Base-by-base conservation (phyloP, 2,113 vertebrate genomes). In the Antigone vipio region DNA sequence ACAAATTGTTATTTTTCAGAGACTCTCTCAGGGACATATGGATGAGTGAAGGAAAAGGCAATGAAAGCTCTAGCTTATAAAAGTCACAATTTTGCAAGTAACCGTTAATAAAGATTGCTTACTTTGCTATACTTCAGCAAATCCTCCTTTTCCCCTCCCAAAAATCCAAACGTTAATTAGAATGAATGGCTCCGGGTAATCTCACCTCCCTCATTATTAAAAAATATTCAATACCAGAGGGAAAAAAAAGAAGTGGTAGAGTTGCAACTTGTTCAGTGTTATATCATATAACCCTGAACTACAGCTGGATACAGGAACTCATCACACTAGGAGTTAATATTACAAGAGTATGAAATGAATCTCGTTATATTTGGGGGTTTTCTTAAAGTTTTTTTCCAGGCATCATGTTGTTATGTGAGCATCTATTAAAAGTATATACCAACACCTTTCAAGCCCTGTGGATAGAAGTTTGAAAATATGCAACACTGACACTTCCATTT, bases 321-420 rank as follows among this genome's bases (percentile, higher is more conserved):
- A 64, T 11, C 47, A 71, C 69, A 63, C 76, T 52, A 50, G 56
- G 49, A 75, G 30, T 86, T 92, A 86, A 71, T 30, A 53, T 56
- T 75, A 58, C 47, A 63, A 4, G 56, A 86, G 29, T 40, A 87
- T 89, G 88, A 95, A 92, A 93, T 92, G 80, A 85, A 67, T 91
- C 74, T 93, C 77, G 21, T 75, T 50, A 47, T 40, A 89, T 87
- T 62, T 60, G 91, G 92, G 91, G 69, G 15, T 87, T 96, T 97
- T 96, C 95, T 95, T 97, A 95, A 97, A 97, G 94, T 55, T 35
- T 71, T 59, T 34, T 69, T 96, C 96, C 95, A 93, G 96, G 97
- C 96, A 96, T 97, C 95, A 15, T 97, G 97, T 97, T 96, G 40
- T 86, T 87, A 93, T 93, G 94, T 95, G 92, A 96, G 53, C 49